Percentiles rank a stretch among this genome's conserved stretches.
These are phyloP conservation scores for Melipona bicolor DNA, from an alignment of 2,888 invertebrate species.

Conservation along the genomic window DNA sequence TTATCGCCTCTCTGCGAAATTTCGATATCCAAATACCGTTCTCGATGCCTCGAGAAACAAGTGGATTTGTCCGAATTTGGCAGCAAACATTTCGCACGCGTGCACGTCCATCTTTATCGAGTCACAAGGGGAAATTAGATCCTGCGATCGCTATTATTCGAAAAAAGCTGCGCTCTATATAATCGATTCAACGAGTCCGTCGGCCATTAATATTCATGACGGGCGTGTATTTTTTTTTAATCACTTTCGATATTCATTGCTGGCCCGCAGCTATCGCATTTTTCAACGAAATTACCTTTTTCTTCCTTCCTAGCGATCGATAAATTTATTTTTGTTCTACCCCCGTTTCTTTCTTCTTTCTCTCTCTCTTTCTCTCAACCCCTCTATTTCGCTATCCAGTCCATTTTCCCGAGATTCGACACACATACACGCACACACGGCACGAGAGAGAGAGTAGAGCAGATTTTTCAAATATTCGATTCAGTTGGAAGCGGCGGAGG, in stretches of 20 bases:
- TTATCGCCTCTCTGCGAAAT: not conserved
- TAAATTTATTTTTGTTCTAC: conserved; percentile 19
- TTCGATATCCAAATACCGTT: conserved; percentile 6
- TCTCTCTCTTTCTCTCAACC: not conserved
- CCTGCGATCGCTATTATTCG: not conserved
- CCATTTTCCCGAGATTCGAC: conserved; percentile 16
- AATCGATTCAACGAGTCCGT: conserved; percentile 4
- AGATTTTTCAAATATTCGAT: conserved; percentile 31
- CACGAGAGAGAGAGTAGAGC: not conserved
- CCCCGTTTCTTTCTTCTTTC: not conserved
- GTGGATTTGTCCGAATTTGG: not conserved
- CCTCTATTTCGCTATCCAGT: too few species aligned
- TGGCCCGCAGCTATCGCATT: conserved; percentile 7
- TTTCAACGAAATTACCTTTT: conserved; percentile 18
- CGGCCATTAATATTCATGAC: conserved; percentile 21
- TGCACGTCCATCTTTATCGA: not conserved
- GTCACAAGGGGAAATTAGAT: not conserved
- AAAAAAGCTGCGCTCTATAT: not conserved
- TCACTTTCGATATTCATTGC: conserved; percentile 21
- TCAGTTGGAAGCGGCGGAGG: not conserved
- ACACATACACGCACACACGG: not conserved
- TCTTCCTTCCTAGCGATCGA: not conserved
- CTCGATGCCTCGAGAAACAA: not conserved
- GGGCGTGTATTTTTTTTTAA: conserved; percentile 13
- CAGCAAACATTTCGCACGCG: not conserved